phyloP scores from a whole-genome alignment of 2,888 invertebrate genomes.

The Tiphia femorata region DNA sequence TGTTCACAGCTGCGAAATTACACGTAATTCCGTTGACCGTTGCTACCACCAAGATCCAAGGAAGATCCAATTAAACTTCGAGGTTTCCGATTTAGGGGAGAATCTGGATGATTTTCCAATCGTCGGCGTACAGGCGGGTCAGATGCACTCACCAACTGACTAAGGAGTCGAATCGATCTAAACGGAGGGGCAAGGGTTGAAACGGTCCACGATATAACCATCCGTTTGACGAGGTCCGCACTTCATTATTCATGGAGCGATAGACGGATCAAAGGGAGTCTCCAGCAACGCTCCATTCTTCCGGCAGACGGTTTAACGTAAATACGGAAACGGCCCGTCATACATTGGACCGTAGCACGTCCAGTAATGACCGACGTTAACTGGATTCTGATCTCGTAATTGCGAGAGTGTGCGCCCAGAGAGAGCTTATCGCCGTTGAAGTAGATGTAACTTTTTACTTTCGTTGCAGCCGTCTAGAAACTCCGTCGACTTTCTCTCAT shows the following conservation, averaged over 20 bases:
- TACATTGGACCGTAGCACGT: too few species aligned
- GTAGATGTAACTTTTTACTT: too few species aligned
- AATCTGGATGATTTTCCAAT: not conserved
- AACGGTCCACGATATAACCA: not conserved
- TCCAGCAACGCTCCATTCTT: too few species aligned
- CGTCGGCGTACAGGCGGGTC: not conserved
- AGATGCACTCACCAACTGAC: not conserved
- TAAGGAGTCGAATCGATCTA: not conserved
- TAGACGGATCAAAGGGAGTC: not conserved
- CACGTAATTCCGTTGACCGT: not conserved
- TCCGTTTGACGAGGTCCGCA: not conserved
- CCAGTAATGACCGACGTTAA: too few species aligned
- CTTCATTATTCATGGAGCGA: not conserved
- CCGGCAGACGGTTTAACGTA: too few species aligned
- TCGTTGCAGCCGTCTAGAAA: too few species aligned
- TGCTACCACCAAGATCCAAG: not conserved
- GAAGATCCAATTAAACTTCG: not conserved
- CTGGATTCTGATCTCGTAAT: too few species aligned
- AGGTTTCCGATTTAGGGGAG: not conserved
- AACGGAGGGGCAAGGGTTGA: not conserved
- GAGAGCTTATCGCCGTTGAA: too few species aligned
- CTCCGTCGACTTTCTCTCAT: too few species aligned
- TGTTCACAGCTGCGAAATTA: not conserved
- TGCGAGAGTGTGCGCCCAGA: too few species aligned
- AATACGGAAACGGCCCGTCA: too few species aligned